Evolutionary conservation across 2,113 vertebrate species (phyloP).

Genomic region (Psilopogon haemacephalus): DNA sequence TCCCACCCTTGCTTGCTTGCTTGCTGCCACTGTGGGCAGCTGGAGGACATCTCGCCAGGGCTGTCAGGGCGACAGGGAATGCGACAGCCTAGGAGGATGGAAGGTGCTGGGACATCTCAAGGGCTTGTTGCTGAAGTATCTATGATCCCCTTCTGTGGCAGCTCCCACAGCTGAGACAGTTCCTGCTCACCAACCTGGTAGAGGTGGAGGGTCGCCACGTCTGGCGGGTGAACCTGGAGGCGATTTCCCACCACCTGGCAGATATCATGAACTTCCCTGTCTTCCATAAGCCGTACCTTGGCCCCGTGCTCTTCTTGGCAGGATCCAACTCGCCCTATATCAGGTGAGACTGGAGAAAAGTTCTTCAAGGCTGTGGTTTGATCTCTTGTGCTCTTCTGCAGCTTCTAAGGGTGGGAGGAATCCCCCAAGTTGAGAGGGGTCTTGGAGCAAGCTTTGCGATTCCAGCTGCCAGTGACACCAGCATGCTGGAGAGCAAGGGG

Average conservation of each 20-base stretch:
- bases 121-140: accelerated
- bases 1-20: neutral
- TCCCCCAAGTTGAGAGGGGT: accelerated
- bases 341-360: constrained; percentile 75
- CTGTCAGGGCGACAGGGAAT: accelerated
- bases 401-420: neutral
- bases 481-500: accelerated
- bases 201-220: constrained; percentile 78
- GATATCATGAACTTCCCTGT: constrained; percentile 85
- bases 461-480: accelerated
- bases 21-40: neutral
- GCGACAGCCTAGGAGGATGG: neutral
- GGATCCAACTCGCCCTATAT: constrained; percentile 89
- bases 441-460: neutral
- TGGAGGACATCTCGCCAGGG: neutral
- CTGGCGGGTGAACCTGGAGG: constrained; percentile 92
- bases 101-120: neutral
- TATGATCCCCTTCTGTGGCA: neutral
- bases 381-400: neutral
- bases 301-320: constrained; percentile 89
- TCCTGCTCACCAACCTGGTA: constrained; percentile 91
- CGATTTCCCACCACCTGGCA: constrained; percentile 81
- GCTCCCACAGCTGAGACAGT: constrained; percentile 85
- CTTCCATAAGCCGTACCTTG: constrained; percentile 76
- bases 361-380: neutral